These are phyloP conservation scores for Pachyuromys duprasi DNA, from an alignment of 2,797 vertebrate species.

Conservation along the genomic window DNA sequence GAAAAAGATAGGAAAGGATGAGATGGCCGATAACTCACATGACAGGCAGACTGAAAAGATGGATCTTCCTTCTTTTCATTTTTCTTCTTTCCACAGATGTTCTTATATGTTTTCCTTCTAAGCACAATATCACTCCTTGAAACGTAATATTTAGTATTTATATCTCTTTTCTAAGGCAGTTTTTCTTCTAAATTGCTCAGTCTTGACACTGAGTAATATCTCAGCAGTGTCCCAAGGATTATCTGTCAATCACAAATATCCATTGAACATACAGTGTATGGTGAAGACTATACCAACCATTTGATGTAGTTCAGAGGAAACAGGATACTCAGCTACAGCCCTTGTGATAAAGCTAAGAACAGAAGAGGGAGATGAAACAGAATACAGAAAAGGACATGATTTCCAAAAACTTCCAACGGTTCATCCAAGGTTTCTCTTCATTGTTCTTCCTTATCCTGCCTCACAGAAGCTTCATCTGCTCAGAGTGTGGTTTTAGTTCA, in stretches of 20 bases:
- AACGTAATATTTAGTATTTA: slow-evolving; percentile 67
- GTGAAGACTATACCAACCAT: slow-evolving; percentile 10
- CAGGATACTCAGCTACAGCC: not conserved
- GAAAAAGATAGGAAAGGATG: slow-evolving; percentile 26
- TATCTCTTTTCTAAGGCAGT: slow-evolving; percentile 47
- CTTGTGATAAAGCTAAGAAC: slow-evolving; percentile 48
- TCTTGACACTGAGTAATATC: slow-evolving; percentile 34
- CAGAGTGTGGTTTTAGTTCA: slow-evolving; percentile 37
- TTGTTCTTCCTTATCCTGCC: not conserved
- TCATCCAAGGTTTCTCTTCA: not conserved
- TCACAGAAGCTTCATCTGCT: slow-evolving; percentile 18
- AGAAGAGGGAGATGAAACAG: slow-evolving; percentile 43
- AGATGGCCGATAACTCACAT: slow-evolving; percentile 49
- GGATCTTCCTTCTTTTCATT: slow-evolving; percentile 47
- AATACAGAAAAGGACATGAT: slow-evolving; percentile 29
- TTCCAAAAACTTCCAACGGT: not conserved
- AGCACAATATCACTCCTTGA: slow-evolving; percentile 50
- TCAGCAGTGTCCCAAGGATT: slow-evolving; percentile 44
- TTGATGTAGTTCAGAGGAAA: slow-evolving; percentile 57
- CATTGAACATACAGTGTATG: not conserved
- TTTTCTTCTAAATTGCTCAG: slow-evolving; percentile 65
- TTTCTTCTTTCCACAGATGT: slow-evolving; percentile 51
- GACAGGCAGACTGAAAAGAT: slow-evolving; percentile 15
- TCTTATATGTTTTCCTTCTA: slow-evolving; percentile 64
- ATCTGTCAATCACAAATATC: slow-evolving; percentile 69